Percentiles rank a stretch among this genome's conserved stretches.
Conservation (phyloP, 2,113 vertebrate genomes). For the Platysternon megacephalum region DNA sequence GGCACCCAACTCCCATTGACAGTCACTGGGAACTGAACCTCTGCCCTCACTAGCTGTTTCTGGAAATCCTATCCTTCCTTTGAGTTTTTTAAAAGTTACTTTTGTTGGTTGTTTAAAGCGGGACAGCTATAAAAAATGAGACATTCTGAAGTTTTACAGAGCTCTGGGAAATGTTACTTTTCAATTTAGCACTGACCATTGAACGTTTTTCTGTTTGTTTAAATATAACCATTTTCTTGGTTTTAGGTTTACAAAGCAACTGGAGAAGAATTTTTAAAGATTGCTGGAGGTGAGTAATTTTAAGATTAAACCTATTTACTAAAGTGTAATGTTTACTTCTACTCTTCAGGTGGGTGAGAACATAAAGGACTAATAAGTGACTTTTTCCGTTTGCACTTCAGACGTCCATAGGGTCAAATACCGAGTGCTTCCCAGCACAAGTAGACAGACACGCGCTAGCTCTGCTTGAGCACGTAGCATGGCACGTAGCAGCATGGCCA, state of each 20-base stretch:
- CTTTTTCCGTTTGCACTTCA: slow-evolving; percentile 38
- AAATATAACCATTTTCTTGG: background rate
- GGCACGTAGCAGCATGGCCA: background rate
- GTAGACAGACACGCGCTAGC: background rate
- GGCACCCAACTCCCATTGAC: background rate
- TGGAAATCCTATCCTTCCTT: background rate
- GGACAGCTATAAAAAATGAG: too few species aligned
- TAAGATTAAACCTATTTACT: background rate
- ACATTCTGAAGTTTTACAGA: background rate
- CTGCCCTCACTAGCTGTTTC: background rate
- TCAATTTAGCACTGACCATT: background rate
- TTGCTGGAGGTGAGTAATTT: slow-evolving; percentile 93
- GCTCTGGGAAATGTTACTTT: background rate
- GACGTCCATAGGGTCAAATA: background rate
- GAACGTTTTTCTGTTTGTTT: background rate
- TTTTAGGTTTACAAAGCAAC: slow-evolving; percentile 95
- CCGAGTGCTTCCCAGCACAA: background rate
- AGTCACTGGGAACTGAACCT: background rate
- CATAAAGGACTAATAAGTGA: slow-evolving; percentile 12
- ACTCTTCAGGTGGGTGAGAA: background rate
- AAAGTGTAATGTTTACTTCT: background rate
- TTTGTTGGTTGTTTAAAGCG: background rate
- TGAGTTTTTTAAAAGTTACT: background rate
- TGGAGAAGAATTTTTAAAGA: slow-evolving; percentile 97
- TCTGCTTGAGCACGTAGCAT: too few species aligned